Evolutionary conservation across 2,797 vertebrate species (phyloP), one percentile per base, ranked within the genome.

Genomic region (Arctocebus calabarensis): DNA sequence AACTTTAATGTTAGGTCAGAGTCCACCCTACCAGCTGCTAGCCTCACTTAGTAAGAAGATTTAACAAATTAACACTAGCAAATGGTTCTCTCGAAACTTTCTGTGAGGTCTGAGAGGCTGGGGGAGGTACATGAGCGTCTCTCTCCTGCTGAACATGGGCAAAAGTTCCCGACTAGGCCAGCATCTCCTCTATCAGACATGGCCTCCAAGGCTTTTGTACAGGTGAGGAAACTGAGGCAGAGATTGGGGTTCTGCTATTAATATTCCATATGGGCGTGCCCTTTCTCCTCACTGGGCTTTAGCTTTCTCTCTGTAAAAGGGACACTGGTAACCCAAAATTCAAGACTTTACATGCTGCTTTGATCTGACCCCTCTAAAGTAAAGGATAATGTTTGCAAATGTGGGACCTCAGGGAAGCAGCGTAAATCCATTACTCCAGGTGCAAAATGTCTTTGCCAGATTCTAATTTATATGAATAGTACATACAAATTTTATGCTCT

Each of bases 11-110:
- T 95, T 88, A 89, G 94, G 96, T 95, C 96, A 61, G 92, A 96
- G 97, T 87, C 96, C 85, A 71, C 85, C 95, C 68, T 82, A 75
- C 81, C 95, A 97, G 95, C 94, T 93, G 95, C 92, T 7, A 68
- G 62, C 94, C 95, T 97, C 64, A 34, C 89, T 97, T 97, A 66
- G 5, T 43, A 97, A 94, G 93, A 94, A 93, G 97, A 95, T 96
- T 98, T 98, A 97, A 97, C 98, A 98, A 98, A 98, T 98, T 97
- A 98, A 94, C 97, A 95, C 97, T 0, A 4, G 88, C 62, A 97
- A 94, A 96, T 73, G 84, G 96, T 94, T 97, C 84, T 95, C 90
- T 43, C 48, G 84, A 97, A 96, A 91, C 96, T 97, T 98, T 97
- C 97, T 97, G 97, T 90, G 96, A 96, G 97, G 95, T 88, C 73